Evolutionary conservation across 53 echinoderm and acorn worm genomes (phyloP).

Genomic region (Zoroaster sp.): DNA sequence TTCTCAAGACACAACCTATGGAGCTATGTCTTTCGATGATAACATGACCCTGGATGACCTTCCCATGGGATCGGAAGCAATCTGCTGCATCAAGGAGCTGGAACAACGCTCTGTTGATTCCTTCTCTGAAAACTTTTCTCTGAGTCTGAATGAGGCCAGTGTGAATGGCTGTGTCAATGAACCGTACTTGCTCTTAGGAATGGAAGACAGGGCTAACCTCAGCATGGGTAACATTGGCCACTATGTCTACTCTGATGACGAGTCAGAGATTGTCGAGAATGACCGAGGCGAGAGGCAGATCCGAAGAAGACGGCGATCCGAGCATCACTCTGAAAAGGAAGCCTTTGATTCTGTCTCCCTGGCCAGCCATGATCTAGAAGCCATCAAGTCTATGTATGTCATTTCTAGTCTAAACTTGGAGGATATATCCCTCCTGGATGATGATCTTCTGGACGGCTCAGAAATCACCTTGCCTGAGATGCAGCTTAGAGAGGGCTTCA

Average conservation of each 20-base stretch:
- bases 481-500: slow-evolving; percentile 54
- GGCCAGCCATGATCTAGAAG: slow-evolving; percentile 83
- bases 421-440: slow-evolving; percentile 76
- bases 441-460: slow-evolving; percentile 69
- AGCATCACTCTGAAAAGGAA: slow-evolving; percentile 67
- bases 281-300: slow-evolving; percentile 59
- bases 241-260: slow-evolving; percentile 98
- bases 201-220: slow-evolving; percentile 73
- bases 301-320: slow-evolving; percentile 56
- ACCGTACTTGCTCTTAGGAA: slow-evolving; percentile 72
- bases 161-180: slow-evolving; percentile 85
- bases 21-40: slow-evolving; percentile 80
- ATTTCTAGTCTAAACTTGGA: slow-evolving; percentile 88
- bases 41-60: slow-evolving; percentile 89
- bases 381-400: slow-evolving; percentile 94
- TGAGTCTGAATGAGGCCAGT: slow-evolving; percentile 82
- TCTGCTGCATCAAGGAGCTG: slow-evolving; percentile 85
- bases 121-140: slow-evolving; percentile 87
- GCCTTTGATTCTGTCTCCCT: slow-evolving; percentile 79
- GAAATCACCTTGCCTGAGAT: slow-evolving; percentile 70
- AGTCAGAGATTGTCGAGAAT: slow-evolving; percentile 86
- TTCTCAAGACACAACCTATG: slow-evolving; percentile 86
- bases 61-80: slow-evolving; percentile 93
- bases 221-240: slow-evolving; percentile 71
- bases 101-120: slow-evolving; percentile 87